phyloP scores from a whole-genome alignment of 2,113 vertebrate genomes.

The Semicossyphus pulcher region DNA sequence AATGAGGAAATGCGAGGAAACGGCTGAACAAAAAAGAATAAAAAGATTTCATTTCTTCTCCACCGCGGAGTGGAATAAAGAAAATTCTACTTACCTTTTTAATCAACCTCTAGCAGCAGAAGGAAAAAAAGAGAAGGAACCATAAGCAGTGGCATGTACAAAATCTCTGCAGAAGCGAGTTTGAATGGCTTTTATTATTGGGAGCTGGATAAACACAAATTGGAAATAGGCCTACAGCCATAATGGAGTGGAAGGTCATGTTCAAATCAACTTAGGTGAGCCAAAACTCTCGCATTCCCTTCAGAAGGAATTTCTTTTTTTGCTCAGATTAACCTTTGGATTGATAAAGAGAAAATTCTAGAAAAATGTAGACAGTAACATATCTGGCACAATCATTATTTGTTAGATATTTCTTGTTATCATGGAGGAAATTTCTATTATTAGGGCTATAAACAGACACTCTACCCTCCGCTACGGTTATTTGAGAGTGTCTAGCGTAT shows the following conservation, averaged over 20 bases:
- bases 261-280: too few relatives aligned
- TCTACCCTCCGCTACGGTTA: background rate
- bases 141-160: conserved; percentile 22
- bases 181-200: background rate
- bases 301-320: too few relatives aligned
- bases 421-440: background rate
- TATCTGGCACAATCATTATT: too few relatives aligned
- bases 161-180: background rate
- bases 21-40: background rate
- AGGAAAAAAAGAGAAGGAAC: conserved; percentile 67
- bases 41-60: conserved; percentile 4
- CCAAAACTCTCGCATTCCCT: too few relatives aligned
- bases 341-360: background rate
- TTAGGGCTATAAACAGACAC: background rate
- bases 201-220: background rate
- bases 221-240: background rate
- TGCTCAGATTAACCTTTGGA: background rate
- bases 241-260: too few relatives aligned
- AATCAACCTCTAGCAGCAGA: conserved; percentile 91
- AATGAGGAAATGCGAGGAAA: conserved; percentile 74
- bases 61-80: conserved; percentile 14
- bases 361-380: too few relatives aligned
- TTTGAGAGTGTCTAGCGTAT: background rate
- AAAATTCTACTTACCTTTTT: conserved; percentile 87
- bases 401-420: background rate